These are phyloP conservation scores for Diploscapter pachys DNA, from an alignment of 1,140 invertebrate genomes.

Conservation along the genomic window DNA sequence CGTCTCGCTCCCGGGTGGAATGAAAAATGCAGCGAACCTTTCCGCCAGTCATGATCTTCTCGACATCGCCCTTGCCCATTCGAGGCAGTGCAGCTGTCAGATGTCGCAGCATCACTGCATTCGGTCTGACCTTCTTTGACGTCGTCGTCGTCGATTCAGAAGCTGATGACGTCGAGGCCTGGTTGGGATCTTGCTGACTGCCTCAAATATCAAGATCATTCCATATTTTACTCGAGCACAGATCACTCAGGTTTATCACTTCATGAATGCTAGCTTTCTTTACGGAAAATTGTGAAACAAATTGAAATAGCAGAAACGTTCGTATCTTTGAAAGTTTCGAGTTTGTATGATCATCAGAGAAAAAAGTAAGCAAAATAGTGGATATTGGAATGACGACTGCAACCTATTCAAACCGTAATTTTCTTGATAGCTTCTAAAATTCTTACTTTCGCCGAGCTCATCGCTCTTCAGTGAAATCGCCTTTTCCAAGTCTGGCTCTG, in stretches of 20 bases:
- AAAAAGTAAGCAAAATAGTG: neutral
- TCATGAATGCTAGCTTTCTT: too few relatives aligned
- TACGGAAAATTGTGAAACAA: neutral
- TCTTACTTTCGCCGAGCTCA: constrained; percentile 13
- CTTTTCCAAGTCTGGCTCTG: constrained; percentile 45
- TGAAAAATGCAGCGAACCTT: neutral
- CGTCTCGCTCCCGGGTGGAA: too few relatives aligned
- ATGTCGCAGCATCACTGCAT: constrained; percentile 7
- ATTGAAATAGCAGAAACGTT: neutral
- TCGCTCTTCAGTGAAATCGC: constrained; percentile 42
- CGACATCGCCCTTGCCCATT: constrained; percentile 12
- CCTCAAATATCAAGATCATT: too few relatives aligned
- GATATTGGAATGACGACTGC: neutral
- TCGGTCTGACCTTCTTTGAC: neutral
- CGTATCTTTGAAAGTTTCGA: neutral
- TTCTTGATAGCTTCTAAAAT: too few relatives aligned
- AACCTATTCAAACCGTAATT: too few relatives aligned
- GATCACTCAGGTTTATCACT: too few relatives aligned
- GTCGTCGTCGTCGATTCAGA: neutral
- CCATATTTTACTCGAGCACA: too few relatives aligned
- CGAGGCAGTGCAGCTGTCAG: neutral
- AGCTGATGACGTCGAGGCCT: neutral
- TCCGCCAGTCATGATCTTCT: constrained; percentile 11
- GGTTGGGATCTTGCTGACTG: too few relatives aligned
- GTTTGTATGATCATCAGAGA: neutral